phyloP scores from a whole-genome alignment of 2,797 vertebrate species.

The Ptychobarbus kaznakovi region DNA sequence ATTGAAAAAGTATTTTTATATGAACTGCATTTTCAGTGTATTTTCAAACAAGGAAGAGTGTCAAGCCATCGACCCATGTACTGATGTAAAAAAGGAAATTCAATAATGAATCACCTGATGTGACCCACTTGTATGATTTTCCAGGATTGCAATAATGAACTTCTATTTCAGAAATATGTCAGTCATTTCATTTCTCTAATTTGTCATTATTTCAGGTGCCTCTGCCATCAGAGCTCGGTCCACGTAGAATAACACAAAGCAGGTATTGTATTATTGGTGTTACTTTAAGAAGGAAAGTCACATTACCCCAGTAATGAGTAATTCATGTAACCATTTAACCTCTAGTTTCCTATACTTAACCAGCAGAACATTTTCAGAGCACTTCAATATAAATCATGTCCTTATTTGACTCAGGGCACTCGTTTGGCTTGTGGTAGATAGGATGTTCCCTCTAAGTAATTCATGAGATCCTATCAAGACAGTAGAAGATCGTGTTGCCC shows the following conservation, averaged over 20 bases:
- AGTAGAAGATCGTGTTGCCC: conserved; percentile 14
- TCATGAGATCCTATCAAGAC: conserved; percentile 12
- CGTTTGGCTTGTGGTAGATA: neutral
- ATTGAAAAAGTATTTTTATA: neutral
- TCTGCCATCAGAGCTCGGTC: conserved; percentile 61
- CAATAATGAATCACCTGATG: conserved; percentile 1
- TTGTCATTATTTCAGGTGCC: conserved; percentile 52
- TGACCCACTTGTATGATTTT: neutral
- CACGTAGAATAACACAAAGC: conserved; percentile 75
- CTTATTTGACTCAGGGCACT: conserved; percentile 3
- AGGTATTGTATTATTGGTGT: conserved; percentile 62
- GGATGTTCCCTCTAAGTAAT: conserved; percentile 24
- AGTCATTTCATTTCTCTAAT: neutral
- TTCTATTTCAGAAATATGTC: conserved; percentile 29
- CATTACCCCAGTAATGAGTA: neutral
- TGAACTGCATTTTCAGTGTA: neutral
- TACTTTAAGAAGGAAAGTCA: neutral
- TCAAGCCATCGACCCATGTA: neutral
- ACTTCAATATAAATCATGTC: conserved; percentile 13
- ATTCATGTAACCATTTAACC: neutral
- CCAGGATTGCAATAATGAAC: conserved; percentile 9
- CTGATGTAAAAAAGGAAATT: neutral
- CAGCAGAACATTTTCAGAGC: neutral
- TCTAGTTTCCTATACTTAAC: neutral
- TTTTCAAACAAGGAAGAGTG: neutral